phyloP scores from a whole-genome alignment of 2,888 invertebrate species.

The Heliothis peltigera region DNA sequence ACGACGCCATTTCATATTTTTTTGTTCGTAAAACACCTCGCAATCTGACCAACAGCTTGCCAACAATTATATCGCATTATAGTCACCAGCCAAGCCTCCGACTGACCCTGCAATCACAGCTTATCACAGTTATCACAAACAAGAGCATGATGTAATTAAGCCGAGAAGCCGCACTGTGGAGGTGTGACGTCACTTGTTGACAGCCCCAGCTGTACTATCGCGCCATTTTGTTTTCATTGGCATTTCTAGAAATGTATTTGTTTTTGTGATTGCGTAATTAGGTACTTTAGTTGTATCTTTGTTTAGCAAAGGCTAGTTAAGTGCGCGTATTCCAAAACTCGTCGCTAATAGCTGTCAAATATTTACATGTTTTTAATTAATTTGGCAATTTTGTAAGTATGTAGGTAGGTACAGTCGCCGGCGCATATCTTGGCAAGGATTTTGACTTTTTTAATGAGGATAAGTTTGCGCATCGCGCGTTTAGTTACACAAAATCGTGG shows the following conservation, averaged over 20 bases:
- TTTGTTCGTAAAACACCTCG: background rate
- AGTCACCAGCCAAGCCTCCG: constrained; percentile 41
- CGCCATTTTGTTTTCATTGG: constrained; percentile 12
- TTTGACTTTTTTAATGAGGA: too few species aligned
- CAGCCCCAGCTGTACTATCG: constrained; percentile 5
- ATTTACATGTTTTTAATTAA: too few species aligned
- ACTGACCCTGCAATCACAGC: background rate
- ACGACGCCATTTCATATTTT: too few species aligned
- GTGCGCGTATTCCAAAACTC: too few species aligned
- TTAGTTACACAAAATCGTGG: too few species aligned
- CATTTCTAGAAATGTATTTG: background rate
- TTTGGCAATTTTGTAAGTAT: too few species aligned
- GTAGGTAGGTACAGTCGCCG: too few species aligned
- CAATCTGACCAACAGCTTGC: background rate
- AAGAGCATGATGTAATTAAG: constrained; percentile 44
- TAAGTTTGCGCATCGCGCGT: too few species aligned
- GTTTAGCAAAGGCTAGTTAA: background rate
- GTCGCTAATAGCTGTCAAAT: too few species aligned
- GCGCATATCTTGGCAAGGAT: too few species aligned
- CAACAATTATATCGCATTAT: background rate
- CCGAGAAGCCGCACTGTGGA: constrained; percentile 12
- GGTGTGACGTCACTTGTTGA: constrained; percentile 49
- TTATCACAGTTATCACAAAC: constrained; percentile 3
- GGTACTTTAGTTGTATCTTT: background rate
- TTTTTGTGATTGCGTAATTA: constrained; percentile 27